A percentile compares a stretch with the other conserved stretches of the same genome.
Conservation (phyloP, 2,113 vertebrate species). For the Junco hyemalis region DNA sequence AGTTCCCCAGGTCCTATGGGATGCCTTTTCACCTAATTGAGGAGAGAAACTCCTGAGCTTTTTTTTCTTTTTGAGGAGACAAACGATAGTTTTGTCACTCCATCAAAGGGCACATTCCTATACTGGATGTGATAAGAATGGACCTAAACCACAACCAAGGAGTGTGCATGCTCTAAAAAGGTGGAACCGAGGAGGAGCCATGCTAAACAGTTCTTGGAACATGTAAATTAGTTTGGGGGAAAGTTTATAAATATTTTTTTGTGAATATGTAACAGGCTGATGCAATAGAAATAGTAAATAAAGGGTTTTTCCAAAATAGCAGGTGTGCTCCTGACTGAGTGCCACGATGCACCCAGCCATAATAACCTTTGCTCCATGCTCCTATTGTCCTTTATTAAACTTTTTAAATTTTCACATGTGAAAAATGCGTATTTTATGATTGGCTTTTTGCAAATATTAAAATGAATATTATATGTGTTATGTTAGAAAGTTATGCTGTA, state of each 20-base stretch:
- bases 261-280: background rate
- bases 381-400: background rate
- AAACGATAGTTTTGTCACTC: too few species aligned
- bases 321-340: background rate
- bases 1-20: too few species aligned
- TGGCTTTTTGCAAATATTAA: too few species aligned
- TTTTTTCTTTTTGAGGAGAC: too few species aligned
- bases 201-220: background rate
- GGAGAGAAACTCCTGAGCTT: too few species aligned
- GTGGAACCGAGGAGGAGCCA: background rate
- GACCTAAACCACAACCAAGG: background rate
- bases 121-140: background rate
- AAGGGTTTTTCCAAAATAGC: background rate
- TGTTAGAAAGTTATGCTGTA: too few species aligned
- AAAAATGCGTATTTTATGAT: too few species aligned
- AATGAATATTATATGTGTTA: too few species aligned
- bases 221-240: background rate
- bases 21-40: too few species aligned
- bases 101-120: too few species aligned
- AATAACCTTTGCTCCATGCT: background rate
- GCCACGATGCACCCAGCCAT: background rate
- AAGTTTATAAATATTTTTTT: background rate
- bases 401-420: background rate
- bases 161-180: accelerated
- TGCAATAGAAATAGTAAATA: background rate